Evolutionary conservation across 2,797 vertebrate species (phyloP), one percentile per base, ranked within the genome.

Genomic region (Pangasius krempfi): DNA sequence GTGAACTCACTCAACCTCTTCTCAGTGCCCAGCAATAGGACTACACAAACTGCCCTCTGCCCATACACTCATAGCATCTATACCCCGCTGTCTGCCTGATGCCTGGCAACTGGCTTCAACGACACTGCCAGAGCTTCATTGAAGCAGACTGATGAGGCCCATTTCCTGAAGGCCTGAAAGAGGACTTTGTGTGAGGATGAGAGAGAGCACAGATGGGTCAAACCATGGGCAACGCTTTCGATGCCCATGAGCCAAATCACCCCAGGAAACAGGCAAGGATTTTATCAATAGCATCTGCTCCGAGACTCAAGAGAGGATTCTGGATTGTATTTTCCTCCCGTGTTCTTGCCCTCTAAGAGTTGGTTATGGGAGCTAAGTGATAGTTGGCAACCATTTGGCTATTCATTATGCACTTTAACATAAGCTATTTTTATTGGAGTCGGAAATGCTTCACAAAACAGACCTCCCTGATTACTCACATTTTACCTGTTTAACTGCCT

Each of bases 141-240:
- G 79, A 85, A 50, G 64, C 86, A 82, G 84, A 89, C 90, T 90
- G 86, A 87, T 86, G 85, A 86, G 91, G 89, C 33, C 87, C 86
- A 84, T 90, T 90, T 87, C 92, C 91, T 90, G 72, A 75, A 90
- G 84, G 80, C 84, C 80, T 90, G 83, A 91, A 89, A 91, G 87
- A 92, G 90, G 56, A 91, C 87, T 91, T 89, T 89, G 86, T 91
- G 89, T 89, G 80, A 40, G 87, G 90, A 92, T 87, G 85, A 73
- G 91, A 89, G 86, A 91, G 72, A 88, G 84, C 82, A 80, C 89
- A 37, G 50, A n/a, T 52, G 86, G 85, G 89, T 87, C 40, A 60
- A 86, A 87, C 75, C 84, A 84, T 84, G 88, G 37, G 83, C 88
- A 88, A 84, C 90, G 91, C 81, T 89, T 80, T 88, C 62, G 86